Evolutionary conservation across 2,113 vertebrate genomes (phyloP).

Genomic region (Mugil cephalus): DNA sequence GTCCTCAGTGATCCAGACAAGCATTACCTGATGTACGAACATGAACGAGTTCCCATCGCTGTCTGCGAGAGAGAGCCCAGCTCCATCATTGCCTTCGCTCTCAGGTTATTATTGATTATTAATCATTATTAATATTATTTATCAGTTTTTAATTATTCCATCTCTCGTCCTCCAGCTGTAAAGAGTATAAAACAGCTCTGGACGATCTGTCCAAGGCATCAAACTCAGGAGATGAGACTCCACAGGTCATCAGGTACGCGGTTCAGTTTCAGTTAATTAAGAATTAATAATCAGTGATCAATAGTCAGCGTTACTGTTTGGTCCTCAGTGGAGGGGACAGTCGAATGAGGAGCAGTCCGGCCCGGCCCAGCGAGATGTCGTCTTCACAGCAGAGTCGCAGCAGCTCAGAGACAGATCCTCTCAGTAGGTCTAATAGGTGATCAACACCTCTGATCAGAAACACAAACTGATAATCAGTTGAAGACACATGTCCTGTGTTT

Average conservation of each 20-base stretch:
- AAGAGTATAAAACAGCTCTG: conserved; percentile 96
- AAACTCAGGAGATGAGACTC: conserved; percentile 86
- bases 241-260: conserved; percentile 83
- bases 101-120: conserved; percentile 86
- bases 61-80: conserved; percentile 98
- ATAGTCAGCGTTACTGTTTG: background rate
- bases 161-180: conserved; percentile 86
- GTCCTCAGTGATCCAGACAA: conserved; percentile 94
- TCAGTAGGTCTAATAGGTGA: conserved; percentile 80
- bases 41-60: conserved; percentile 96
- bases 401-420: conserved; percentile 84
- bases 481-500: background rate
- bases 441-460: background rate
- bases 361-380: conserved; percentile 85
- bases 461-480: background rate
- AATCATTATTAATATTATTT: too few species aligned
- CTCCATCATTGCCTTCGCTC: conserved; percentile 98
- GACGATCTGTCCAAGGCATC: conserved; percentile 92
- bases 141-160: background rate
- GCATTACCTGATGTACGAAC: conserved; percentile 97
- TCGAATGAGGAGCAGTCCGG: conserved; percentile 91
- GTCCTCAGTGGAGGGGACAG: conserved; percentile 83
- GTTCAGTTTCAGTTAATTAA: too few species aligned
- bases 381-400: conserved; percentile 82
- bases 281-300: too few species aligned